phyloP scores from a whole-genome alignment of 1,140 invertebrate genomes.

The Vanessa tameamea region DNA sequence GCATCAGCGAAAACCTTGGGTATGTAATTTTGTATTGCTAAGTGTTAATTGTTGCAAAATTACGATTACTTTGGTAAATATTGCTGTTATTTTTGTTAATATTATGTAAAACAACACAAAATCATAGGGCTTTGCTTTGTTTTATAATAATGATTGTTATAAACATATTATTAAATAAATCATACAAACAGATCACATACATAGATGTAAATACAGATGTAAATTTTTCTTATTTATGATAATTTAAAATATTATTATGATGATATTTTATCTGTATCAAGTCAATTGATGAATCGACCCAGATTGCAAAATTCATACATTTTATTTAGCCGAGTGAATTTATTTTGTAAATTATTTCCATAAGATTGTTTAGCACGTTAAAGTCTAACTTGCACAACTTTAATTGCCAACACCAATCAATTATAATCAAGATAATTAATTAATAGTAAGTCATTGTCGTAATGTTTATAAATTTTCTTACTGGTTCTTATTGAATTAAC shows the following conservation, averaged over 20 bases:
- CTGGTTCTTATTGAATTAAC: too few relatives aligned
- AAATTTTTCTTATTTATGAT: background rate
- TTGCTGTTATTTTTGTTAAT: background rate
- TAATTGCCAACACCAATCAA: too few relatives aligned
- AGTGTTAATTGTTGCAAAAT: background rate
- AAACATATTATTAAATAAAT: background rate
- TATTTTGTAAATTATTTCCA: background rate
- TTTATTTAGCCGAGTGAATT: background rate
- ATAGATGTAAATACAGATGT: background rate
- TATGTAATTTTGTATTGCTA: constrained; percentile 10
- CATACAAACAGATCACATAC: background rate
- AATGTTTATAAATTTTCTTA: too few relatives aligned
- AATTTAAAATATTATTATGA: background rate
- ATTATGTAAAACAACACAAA: background rate
- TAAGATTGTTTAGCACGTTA: background rate
- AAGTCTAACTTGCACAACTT: too few relatives aligned
- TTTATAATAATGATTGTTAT: background rate
- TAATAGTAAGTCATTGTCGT: too few relatives aligned
- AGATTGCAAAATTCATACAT: background rate
- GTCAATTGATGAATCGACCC: background rate
- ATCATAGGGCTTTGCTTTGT: background rate
- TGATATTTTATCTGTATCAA: background rate
- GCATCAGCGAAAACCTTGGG: constrained; percentile 13
- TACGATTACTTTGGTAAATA: background rate
- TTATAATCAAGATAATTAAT: too few relatives aligned